These are phyloP conservation scores for Corvus hawaiiensis DNA, from an alignment of 2,113 vertebrate genomes.

Conservation along the genomic window DNA sequence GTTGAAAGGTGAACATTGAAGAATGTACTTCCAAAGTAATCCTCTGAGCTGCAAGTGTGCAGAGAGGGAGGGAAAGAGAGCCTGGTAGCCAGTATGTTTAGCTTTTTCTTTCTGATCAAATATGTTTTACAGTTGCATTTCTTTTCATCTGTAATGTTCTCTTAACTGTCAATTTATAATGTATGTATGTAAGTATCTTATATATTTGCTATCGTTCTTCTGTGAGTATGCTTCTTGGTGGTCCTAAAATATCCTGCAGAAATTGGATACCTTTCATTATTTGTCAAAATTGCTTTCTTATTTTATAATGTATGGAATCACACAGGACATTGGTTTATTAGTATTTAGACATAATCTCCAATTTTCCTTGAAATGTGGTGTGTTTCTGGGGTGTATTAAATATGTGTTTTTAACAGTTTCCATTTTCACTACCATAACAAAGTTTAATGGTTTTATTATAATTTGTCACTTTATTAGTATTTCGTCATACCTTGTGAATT, in stretches of 20 bases:
- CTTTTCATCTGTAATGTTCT: not conserved
- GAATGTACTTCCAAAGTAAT: not conserved
- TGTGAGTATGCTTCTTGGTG: not conserved
- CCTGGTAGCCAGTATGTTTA: not conserved
- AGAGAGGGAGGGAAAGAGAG: not conserved
- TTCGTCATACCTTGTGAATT: not conserved
- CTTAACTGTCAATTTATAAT: not conserved
- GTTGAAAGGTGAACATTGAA: not conserved
- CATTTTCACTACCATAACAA: not conserved
- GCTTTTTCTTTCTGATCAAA: not conserved
- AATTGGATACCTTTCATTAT: not conserved
- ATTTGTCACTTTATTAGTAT: not conserved
- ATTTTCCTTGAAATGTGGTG: not conserved
- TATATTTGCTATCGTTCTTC: not conserved
- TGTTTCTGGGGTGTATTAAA: not conserved
- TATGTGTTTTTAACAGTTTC: not conserved
- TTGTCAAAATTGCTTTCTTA: not conserved
- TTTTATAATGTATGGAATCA: not conserved
- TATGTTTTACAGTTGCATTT: not conserved
- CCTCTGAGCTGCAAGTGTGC: not conserved
- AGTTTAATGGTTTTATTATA: not conserved
- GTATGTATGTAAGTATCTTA: not conserved
- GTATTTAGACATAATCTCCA: not conserved
- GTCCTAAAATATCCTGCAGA: not conserved
- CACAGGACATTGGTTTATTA: not conserved